Base-by-base conservation (phyloP, 2,113 vertebrate genomes). In the Ictalurus punctatus region DNA sequence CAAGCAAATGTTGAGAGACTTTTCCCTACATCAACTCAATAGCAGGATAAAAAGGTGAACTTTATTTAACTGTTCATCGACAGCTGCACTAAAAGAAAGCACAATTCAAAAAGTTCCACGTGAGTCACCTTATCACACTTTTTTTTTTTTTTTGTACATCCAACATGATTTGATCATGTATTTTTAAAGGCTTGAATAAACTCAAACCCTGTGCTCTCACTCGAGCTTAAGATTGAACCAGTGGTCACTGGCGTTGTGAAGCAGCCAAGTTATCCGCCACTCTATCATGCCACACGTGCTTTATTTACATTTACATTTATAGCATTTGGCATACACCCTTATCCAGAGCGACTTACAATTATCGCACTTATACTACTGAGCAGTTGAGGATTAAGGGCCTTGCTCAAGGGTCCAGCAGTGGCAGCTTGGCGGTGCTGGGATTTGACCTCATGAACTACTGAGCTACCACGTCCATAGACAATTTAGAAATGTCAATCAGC, bases 31-130 rank as follows among this genome's bases (percentile, higher is more conserved):
- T 94, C 90, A 90, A 83, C 84, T 65, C 86, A 6, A 91, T 89
- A 90, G 59, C 52, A 91, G 90, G 85, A 78, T 94, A 93, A 94
- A 94, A 92, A 93, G 94, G 27, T 79, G 13, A 80, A 80, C 48
- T 58, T 95, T 92, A 93, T 90, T 89, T 25, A 67, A 63, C 90
- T 56, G 67, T 59, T 90, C 84, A 74, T 87, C 84, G 83, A 89
- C 94, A 94, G 92, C 93, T 95, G 94, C 74, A 6, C 1, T 27
- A 10, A 76, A 27, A 44, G 52, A 78, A 52, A 1, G 13, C 9
- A 3, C 2, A 19, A 74, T 74, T 40, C 34, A 40, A 40, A 73
- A 14, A 34, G n/a, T 71, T 71, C 67, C 16, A 34, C 10, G 37
- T 40, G 17, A 44, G 40, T 44, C 40, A 3, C 37, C 4, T 44